phyloP scores from a whole-genome alignment of 2,113 vertebrate genomes.

The Odobenus rosmarus region DNA sequence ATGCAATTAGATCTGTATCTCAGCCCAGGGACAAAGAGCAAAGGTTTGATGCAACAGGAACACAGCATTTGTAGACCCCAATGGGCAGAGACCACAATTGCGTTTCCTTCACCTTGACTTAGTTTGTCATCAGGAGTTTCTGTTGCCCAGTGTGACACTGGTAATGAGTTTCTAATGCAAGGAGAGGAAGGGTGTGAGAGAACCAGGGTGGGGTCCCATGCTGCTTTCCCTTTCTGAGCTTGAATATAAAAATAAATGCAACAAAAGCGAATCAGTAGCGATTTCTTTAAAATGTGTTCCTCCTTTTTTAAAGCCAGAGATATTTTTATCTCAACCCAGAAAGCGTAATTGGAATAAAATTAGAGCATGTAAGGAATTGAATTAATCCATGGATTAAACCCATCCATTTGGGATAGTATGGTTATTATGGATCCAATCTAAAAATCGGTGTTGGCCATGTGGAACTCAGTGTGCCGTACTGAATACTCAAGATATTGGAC shows the following conservation, averaged over 20 bases:
- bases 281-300: constrained; percentile 48
- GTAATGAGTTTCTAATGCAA: constrained; percentile 48
- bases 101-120: constrained; percentile 29
- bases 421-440: constrained; percentile 61
- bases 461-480: constrained; percentile 18
- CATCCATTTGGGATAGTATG: constrained; percentile 25
- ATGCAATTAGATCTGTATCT: not conserved
- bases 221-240: not conserved
- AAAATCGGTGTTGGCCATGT: constrained; percentile 59
- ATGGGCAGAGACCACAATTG: not conserved
- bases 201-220: not conserved
- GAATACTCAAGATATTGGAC: not conserved
- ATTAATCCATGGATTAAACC: constrained; percentile 63
- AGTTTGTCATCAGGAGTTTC: constrained; percentile 5
- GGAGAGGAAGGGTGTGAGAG: not conserved
- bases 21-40: not conserved
- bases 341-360: constrained; percentile 57
- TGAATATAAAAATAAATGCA: constrained; percentile 37
- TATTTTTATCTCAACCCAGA: constrained; percentile 69
- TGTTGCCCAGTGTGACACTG: not conserved
- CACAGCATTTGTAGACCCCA: not conserved
- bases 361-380: constrained; percentile 44
- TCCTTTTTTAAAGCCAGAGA: constrained; percentile 46
- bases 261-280: not conserved
- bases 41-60: not conserved